Evolutionary conservation across 2,113 vertebrate species (phyloP), one percentile per base, ranked within the genome.

Genomic region (Labeo rohita): DNA sequence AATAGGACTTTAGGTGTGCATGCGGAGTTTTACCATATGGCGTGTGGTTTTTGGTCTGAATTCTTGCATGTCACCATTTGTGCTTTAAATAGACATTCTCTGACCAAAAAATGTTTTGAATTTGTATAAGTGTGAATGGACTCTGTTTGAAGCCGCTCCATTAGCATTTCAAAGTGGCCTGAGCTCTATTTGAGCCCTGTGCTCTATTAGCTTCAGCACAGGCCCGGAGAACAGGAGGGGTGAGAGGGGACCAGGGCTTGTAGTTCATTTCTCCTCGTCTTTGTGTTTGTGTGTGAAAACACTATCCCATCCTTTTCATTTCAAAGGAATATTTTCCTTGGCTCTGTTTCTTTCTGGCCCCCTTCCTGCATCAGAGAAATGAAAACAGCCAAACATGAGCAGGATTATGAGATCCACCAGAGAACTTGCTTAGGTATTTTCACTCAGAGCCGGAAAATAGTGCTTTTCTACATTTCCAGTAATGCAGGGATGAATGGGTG

Each of bases 91-190:
- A 61, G 70, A 68, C 52, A 15, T 21, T 95, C 95, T 95, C 95
- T 94, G 94, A 92, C 91, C 93, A 95, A 96, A 84, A 77, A 59
- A 95, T 95, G 94, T 95, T 90, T 96, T 94, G 95, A 96, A 97
- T 96, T 96, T 96, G 96, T 95, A 95, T 93, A 91, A 95, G 95
- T 96, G 95, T 94, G 95, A 96, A 96, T 96, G 96, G 95, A 95
- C 96, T 94, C 94, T 95, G 96, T 97, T 97, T 96, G 95, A 96
- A 96, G 95, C 95, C 91, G 92, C 56, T 75, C 84, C 70, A 98
- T 98, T 98, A 97, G 94, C 96, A 98, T 97, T 96, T 98, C 96
- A 98, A 98, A 99, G 97, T 95, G 95, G 95, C 92, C 94, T 93
- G 90, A 94, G 95, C 93, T 94, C 92, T 92, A 91, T 89, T 94